These are phyloP conservation scores for Elanoides forficatus DNA, from an alignment of 2,113 vertebrate genomes.

Conservation along the genomic window DNA sequence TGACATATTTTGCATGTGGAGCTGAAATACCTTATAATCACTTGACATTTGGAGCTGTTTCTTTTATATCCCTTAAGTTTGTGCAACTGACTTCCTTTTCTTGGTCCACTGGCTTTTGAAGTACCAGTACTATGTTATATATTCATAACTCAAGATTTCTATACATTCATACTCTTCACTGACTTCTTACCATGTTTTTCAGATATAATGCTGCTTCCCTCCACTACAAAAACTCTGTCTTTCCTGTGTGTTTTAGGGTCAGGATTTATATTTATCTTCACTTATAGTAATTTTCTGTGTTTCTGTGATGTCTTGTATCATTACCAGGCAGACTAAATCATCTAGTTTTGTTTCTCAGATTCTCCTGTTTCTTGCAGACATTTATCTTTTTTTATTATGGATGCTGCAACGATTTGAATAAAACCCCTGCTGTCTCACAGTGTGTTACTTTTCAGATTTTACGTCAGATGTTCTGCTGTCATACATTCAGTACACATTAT, in stretches of 20 bases:
- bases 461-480: background rate
- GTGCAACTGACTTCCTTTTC: background rate
- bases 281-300: background rate
- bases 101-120: background rate
- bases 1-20: background rate
- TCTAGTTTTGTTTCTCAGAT: background rate
- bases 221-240: background rate
- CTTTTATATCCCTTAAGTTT: background rate
- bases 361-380: background rate
- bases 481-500: background rate
- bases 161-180: background rate
- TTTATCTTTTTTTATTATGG: background rate
- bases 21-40: background rate
- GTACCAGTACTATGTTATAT: background rate
- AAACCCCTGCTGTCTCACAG: background rate
- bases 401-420: background rate
- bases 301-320: background rate
- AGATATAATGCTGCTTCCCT: background rate
- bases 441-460: background rate
- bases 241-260: background rate
- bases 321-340: background rate
- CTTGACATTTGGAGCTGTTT: background rate
- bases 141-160: background rate
- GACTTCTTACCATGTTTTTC: background rate
- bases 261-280: background rate